phyloP scores from a whole-genome alignment of 2,113 vertebrate genomes.

The Pimephales promelas region DNA sequence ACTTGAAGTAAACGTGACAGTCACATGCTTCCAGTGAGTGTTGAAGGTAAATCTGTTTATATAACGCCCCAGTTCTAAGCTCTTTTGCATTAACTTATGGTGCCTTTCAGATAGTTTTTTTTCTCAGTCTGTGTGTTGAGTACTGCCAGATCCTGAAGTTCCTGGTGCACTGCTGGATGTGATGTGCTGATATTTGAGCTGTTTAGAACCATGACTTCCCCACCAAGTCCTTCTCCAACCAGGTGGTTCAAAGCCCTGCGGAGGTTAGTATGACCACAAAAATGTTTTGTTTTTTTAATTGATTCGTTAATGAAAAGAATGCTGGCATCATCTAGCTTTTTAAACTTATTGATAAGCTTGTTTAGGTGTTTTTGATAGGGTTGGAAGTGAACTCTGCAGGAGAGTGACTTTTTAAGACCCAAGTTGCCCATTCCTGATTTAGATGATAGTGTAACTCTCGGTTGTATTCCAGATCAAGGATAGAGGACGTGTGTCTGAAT shows the following conservation, averaged over 20 bases:
- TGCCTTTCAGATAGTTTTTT: neutral
- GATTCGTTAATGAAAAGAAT: neutral
- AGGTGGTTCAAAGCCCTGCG: constrained; percentile 68
- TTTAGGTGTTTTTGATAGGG: too few relatives aligned
- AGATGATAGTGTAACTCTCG: too few relatives aligned
- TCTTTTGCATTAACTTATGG: neutral
- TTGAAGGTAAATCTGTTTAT: neutral
- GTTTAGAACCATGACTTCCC: constrained; percentile 58
- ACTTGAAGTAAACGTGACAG: neutral
- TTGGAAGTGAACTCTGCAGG: too few relatives aligned
- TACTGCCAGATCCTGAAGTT: constrained; percentile 3
- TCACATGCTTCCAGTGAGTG: neutral
- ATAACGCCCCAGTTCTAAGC: constrained; percentile 7
- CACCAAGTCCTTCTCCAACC: constrained; percentile 66
- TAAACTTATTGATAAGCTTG: too few relatives aligned
- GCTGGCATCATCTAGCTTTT: neutral
- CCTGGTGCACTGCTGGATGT: constrained; percentile 26
- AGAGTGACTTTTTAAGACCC: too few relatives aligned
- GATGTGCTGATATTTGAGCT: neutral
- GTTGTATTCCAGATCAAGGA: constrained; percentile 65
- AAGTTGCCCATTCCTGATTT: too few relatives aligned
- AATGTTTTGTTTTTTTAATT: neutral
- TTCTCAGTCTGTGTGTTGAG: constrained; percentile 2
- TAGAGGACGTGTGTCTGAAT: constrained; percentile 67
- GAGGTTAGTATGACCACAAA: constrained; percentile 59